Conservation (phyloP, 2,113 vertebrate genomes). For the Calonectris borealis region DNA sequence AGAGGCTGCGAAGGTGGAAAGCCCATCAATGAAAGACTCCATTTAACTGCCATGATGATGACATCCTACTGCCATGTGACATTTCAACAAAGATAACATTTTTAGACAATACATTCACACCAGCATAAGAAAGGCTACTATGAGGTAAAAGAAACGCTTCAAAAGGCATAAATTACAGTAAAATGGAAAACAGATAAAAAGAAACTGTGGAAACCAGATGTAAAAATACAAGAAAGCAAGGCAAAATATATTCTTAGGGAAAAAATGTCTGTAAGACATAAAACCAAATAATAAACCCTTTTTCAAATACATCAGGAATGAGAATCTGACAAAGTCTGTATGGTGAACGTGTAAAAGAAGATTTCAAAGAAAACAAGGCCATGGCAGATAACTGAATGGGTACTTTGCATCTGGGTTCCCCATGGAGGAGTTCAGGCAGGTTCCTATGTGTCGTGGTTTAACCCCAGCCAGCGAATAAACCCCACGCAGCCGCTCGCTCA, state of each 20-base stretch:
- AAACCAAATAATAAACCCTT: background rate
- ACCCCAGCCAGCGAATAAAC: no score
- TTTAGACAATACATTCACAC: background rate
- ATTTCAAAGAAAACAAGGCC: background rate
- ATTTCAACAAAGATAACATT: background rate
- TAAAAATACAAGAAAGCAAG: background rate
- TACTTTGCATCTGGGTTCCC: background rate
- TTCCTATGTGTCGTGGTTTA: background rate
- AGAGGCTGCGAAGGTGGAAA: background rate
- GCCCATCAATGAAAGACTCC: background rate
- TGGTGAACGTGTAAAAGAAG: background rate
- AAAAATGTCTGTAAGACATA: background rate
- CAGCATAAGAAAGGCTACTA: background rate
- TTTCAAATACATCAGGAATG: background rate
- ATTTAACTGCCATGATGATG: background rate
- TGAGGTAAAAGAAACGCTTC: background rate
- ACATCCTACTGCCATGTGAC: background rate
- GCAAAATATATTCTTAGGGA: background rate
- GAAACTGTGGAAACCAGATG: background rate
- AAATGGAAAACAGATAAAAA: background rate
- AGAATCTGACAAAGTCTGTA: background rate
- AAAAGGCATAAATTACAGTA: background rate
- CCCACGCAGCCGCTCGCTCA: no score
- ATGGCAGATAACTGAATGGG: background rate
- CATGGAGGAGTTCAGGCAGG: background rate